A percentile compares a stretch with the other conserved stretches of the same genome.
phyloP scores from a whole-genome alignment of 2,113 vertebrate species.

The Hemibagrus wyckioides region DNA sequence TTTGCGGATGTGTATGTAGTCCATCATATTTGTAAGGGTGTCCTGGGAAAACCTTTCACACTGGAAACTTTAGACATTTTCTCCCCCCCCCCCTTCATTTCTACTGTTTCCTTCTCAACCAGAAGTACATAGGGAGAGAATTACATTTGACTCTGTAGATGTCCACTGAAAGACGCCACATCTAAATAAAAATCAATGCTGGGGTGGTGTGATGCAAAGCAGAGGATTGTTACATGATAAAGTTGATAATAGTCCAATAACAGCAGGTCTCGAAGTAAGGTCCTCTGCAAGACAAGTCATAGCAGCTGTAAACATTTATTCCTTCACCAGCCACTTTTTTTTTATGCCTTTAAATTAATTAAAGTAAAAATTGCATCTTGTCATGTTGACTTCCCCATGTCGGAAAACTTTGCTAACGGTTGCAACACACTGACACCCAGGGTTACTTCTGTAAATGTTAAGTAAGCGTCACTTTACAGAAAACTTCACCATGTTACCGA shows the following conservation, averaged over 20 bases:
- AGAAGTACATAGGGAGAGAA: no score
- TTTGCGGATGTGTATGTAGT: neutral
- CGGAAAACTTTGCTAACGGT: neutral
- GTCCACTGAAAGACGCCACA: neutral
- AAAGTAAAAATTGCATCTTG: neutral
- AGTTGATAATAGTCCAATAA: neutral
- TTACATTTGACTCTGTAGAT: neutral
- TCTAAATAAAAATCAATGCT: neutral
- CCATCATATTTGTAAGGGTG: neutral
- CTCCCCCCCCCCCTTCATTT: neutral
- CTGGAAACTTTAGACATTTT: neutral
- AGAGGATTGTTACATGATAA: neutral
- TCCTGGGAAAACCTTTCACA: no score
- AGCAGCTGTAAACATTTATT: neutral
- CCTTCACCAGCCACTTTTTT: neutral
- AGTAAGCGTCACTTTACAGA: neutral
- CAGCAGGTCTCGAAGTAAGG: neutral
- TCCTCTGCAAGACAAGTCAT: no score
- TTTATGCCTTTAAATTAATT: neutral
- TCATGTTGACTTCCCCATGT: neutral
- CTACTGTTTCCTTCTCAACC: neutral
- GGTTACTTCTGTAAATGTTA: neutral
- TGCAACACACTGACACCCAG: neutral
- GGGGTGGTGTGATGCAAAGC: neutral
- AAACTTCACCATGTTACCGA: neutral